These are phyloP conservation scores for Pogonomyrmex barbatus DNA, from an alignment of 1,140 invertebrate species.

Conservation along the genomic window DNA sequence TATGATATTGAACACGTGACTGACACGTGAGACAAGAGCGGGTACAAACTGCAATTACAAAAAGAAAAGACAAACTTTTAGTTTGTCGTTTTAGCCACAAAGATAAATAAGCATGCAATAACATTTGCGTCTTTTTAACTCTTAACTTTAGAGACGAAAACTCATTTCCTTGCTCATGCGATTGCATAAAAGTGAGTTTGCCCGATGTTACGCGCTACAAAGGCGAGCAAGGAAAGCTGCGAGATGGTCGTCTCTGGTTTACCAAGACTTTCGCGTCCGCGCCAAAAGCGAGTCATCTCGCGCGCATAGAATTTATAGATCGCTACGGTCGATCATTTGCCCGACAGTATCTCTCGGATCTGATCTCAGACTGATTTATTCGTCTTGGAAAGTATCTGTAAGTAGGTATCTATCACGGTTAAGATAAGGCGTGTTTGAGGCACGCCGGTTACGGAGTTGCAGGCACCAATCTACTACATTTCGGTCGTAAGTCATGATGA, in stretches of 20 bases:
- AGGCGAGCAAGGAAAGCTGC: slow-evolving; percentile 34
- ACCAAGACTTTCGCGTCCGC: slow-evolving; percentile 16
- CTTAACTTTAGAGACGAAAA: slow-evolving; percentile 54
- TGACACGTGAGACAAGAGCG: neutral
- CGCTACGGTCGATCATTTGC: slow-evolving; percentile 55
- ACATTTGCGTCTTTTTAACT: slow-evolving; percentile 51
- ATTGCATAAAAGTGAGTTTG: slow-evolving; percentile 64
- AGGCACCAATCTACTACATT: slow-evolving; percentile 69
- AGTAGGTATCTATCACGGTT: slow-evolving; percentile 73
- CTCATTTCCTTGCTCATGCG: slow-evolving; percentile 65
- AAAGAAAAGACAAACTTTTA: neutral
- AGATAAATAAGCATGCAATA: slow-evolving; percentile 38
- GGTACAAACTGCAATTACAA: neutral
- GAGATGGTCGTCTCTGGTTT: slow-evolving; percentile 25
- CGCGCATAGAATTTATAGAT: slow-evolving; percentile 40
- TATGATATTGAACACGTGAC: neutral
- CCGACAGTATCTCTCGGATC: slow-evolving; percentile 58
- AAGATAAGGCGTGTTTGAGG: slow-evolving; percentile 63
- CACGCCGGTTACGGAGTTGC: slow-evolving; percentile 66
- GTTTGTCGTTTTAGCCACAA: neutral
- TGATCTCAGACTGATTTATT: slow-evolving; percentile 76
- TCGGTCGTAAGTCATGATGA: slow-evolving; percentile 82
- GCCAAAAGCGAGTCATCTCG: slow-evolving; percentile 1
- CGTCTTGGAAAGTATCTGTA: slow-evolving; percentile 75
- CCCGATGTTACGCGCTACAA: slow-evolving; percentile 43